Evolutionary conservation across 2,797 vertebrate species (phyloP).

Genomic region (Pipistrellus nathusii): DNA sequence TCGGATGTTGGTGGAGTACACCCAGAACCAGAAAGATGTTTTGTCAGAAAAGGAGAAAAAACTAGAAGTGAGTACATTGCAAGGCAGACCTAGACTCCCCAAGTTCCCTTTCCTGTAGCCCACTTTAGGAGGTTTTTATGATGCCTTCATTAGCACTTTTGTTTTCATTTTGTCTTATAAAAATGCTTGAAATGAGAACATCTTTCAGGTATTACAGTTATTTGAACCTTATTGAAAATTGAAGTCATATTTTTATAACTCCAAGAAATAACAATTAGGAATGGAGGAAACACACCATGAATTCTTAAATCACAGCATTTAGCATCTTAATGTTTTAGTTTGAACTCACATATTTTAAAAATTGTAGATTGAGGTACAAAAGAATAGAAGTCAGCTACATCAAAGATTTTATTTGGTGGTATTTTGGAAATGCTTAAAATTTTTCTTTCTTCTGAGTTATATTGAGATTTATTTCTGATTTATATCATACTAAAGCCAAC

Average conservation of each 20-base stretch:
- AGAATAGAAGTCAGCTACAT: neutral
- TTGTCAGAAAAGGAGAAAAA: constrained; percentile 97
- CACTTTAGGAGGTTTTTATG: neutral
- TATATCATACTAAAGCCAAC: neutral
- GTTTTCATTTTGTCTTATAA: constrained; percentile 47
- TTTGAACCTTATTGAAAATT: constrained; percentile 50
- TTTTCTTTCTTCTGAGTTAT: constrained; percentile 17
- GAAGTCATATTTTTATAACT: constrained; percentile 29
- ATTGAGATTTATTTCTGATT: constrained; percentile 48
- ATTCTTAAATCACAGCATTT: constrained; percentile 46
- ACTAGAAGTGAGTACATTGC: constrained; percentile 91
- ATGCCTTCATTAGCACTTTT: neutral
- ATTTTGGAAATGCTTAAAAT: neutral
- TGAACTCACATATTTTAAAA: neutral
- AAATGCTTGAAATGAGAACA: constrained; percentile 30
- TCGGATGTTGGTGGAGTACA: constrained; percentile 98
- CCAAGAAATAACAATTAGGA: constrained; percentile 42
- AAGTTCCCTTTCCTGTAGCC: neutral
- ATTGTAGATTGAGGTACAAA: neutral
- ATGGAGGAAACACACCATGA: constrained; percentile 20
- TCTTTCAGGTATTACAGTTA: neutral
- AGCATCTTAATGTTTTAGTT: constrained; percentile 33
- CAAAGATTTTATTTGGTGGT: constrained; percentile 6
- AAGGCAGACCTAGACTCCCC: neutral
- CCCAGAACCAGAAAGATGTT: constrained; percentile 96